Conservation (phyloP, 2,888 invertebrate species). For the Himalopsyche japonica region DNA sequence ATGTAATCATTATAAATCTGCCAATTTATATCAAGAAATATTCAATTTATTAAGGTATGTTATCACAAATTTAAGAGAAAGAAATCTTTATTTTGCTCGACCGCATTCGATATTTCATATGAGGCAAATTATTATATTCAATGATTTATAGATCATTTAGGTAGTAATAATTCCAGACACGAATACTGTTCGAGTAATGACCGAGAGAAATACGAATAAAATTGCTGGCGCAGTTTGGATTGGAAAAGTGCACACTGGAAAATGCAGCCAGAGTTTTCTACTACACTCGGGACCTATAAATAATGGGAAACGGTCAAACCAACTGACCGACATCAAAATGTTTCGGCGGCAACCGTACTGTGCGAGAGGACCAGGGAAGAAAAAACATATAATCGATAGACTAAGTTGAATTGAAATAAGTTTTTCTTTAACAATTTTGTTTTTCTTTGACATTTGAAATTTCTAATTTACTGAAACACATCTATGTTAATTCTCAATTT, state of each 20-base stretch:
- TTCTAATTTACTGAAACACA: no score
- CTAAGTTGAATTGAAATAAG: no score
- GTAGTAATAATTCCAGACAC: not conserved
- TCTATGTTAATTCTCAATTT: no score
- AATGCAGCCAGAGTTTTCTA: not conserved
- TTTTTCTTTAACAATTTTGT: no score
- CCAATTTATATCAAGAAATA: no score
- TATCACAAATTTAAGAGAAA: no score
- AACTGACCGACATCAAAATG: not conserved
- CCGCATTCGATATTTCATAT: not conserved
- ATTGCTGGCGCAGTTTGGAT: not conserved
- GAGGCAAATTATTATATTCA: not conserved
- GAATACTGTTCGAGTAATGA: not conserved
- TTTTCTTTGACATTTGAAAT: no score
- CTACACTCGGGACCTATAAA: not conserved
- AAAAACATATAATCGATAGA: not conserved
- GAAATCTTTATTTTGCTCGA: no score
- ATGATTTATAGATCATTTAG: not conserved
- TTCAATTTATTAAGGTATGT: no score
- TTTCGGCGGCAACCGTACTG: not conserved
- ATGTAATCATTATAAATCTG: no score
- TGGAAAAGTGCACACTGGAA: not conserved
- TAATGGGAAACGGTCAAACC: not conserved
- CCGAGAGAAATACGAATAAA: not conserved
- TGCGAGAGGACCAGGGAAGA: not conserved